phyloP scores from a whole-genome alignment of 2,113 vertebrate species.

The Nothocercus nigrocapillus region DNA sequence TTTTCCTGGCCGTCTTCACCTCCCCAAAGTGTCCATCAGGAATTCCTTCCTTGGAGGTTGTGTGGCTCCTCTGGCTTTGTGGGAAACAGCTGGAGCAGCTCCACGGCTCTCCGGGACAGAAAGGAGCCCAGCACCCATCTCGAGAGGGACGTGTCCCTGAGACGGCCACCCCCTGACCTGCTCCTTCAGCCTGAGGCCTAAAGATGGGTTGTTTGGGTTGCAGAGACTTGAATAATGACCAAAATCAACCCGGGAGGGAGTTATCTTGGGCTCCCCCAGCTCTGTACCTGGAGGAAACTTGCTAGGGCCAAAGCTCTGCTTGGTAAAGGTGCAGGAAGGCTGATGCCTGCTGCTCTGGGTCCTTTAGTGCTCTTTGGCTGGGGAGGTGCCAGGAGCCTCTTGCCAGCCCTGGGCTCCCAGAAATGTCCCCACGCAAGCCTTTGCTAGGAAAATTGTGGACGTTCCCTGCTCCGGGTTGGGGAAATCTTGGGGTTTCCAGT shows the following conservation, averaged over 20 bases:
- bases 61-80: neutral
- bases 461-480: neutral
- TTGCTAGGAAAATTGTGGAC: neutral
- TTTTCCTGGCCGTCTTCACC: neutral
- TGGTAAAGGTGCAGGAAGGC: neutral
- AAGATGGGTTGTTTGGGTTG: neutral
- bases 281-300: neutral
- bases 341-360: neutral
- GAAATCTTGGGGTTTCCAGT: neutral
- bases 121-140: neutral
- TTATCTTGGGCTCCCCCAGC: neutral
- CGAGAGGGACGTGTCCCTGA: rapidly evolving
- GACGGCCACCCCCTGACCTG: rapidly evolving
- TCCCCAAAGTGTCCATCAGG: rapidly evolving
- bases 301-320: neutral
- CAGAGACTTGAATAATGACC: neutral
- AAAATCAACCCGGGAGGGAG: neutral
- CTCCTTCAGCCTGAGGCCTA: neutral
- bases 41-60: neutral
- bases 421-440: neutral
- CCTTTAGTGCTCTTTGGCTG: neutral
- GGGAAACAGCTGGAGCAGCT: neutral
- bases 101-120: neutral
- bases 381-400: neutral
- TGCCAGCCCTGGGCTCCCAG: too few relatives aligned